Evolutionary conservation across 2,797 vertebrate species (phyloP), one percentile per base, ranked within the genome.

Genomic region (Alectoris magna): DNA sequence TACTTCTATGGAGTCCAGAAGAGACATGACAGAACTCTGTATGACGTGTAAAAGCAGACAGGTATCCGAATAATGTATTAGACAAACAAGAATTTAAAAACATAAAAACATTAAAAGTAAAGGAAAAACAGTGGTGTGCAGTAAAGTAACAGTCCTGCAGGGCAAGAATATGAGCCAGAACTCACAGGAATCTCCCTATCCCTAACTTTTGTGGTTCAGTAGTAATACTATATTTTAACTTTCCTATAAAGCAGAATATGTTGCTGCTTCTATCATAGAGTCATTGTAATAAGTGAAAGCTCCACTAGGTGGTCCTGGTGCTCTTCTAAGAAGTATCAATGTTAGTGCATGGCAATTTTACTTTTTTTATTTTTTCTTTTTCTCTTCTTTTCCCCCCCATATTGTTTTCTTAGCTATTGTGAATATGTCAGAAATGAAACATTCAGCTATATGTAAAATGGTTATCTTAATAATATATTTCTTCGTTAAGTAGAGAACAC

Each of bases 291-390:
- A 94, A 97, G 68, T 3, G 59, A 93, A 97, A 96, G 43, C 31
- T 95, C 97, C 98, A 98, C 98, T 97, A 98, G 98, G 93, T 97
- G 98, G 98, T 55, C 93, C 97, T 97, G 93, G 90, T 96, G 97
- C 81, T 95, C 98, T 97, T 97, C 96, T 80, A 74, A 87, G 73
- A 90, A 88, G 77, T 56, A 53, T 76, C 1, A 3, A 1, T 34
- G 36, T 48, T 56, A 3, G 43, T 41, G 41, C 56, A 6, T 1
- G 2, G 29, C 24, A 74, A 4, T 43, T 60, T 34, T 24, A 4
- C 14, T 15, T 24, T 59, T 16, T 23, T 60, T 39, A 24, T 8
- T 23, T 23, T 17, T 60, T 17, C 10, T 10, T 15, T 60, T 38
- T 59, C 9, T 23, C 14, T 16, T 38, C 16, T 26, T 38, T 38